Evolutionary conservation across 2,888 invertebrate genomes (phyloP).

Genomic region (Neocrepidodera transversa): DNA sequence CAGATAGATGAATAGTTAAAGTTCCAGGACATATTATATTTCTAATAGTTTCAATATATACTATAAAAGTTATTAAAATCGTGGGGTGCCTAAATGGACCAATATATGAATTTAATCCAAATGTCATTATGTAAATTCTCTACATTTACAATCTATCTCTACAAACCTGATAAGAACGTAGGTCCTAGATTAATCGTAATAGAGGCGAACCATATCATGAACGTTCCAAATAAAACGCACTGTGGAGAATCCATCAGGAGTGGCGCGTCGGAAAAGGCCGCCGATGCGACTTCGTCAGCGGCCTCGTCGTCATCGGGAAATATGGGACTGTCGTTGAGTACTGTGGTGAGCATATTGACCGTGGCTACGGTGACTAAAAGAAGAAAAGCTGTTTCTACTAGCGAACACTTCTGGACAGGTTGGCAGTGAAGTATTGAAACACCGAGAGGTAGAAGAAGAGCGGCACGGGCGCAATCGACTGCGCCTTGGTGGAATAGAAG

Average conservation of each 20-base stretch:
- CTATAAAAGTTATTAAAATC: too few species aligned
- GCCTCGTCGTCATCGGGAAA: slow-evolving; percentile 85
- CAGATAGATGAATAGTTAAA: too few species aligned
- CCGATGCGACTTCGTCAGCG: slow-evolving; percentile 67
- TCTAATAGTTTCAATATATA: too few species aligned
- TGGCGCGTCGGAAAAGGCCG: slow-evolving; percentile 63
- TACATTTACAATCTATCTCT: slow-evolving; percentile 19
- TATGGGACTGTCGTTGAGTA: slow-evolving; percentile 84
- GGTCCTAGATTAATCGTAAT: slow-evolving; percentile 90
- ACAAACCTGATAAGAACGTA: slow-evolving; percentile 83
- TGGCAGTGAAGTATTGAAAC: slow-evolving; percentile 82
- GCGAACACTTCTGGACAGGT: slow-evolving; percentile 84
- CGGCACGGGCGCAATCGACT: slow-evolving; percentile 83
- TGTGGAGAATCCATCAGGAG: slow-evolving; percentile 85
- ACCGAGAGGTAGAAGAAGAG: slow-evolving; percentile 79
- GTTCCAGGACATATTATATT: too few species aligned
- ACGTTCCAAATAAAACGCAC: slow-evolving; percentile 89
- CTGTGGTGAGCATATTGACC: slow-evolving; percentile 88
- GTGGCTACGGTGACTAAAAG: slow-evolving; percentile 88
- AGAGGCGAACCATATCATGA: slow-evolving; percentile 94
- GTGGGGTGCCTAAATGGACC: too few species aligned
- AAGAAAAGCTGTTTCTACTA: slow-evolving; percentile 88
- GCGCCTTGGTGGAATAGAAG: slow-evolving; percentile 84
- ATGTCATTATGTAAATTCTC: not conserved
- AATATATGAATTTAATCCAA: too few species aligned